A percentile compares a stretch with the other conserved stretches of the same genome.
Conservation (phyloP, 2,888 invertebrate genomes). For the Tachina lurida region DNA sequence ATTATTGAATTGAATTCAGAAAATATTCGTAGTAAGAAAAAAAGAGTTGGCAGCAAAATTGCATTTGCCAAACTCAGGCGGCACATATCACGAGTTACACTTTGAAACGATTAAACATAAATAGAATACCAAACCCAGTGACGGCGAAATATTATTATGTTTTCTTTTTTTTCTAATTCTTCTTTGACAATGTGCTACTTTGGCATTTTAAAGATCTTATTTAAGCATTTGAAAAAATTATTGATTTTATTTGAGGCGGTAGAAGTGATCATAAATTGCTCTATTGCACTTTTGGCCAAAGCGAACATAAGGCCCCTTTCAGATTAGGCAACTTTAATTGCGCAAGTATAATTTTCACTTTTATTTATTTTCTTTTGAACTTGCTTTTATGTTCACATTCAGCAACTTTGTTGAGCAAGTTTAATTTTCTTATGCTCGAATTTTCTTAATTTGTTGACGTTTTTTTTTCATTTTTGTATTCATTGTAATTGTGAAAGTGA, state of each 20-base stretch:
- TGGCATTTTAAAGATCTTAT: constrained; percentile 27
- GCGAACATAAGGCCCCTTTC: too few species aligned
- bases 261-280: background rate
- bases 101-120: constrained; percentile 48
- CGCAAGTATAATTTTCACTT: too few species aligned
- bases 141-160: constrained; percentile 44
- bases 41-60: constrained; percentile 66
- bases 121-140: constrained; percentile 63
- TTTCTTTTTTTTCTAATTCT: background rate
- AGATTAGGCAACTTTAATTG: too few species aligned
- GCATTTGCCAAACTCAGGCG: constrained; percentile 32
- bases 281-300: background rate
- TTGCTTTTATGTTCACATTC: too few species aligned
- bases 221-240: background rate
- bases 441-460: too few species aligned
- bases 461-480: too few species aligned
- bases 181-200: constrained; percentile 2
- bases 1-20: constrained; percentile 61
- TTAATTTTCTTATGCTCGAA: too few species aligned
- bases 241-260: background rate
- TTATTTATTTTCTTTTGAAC: too few species aligned
- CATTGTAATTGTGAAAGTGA: too few species aligned
- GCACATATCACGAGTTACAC: constrained; percentile 44
- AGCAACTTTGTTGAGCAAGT: too few species aligned
- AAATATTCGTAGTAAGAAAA: constrained; percentile 49